Evolutionary conservation across 1,140 invertebrate genomes (phyloP), one percentile per base, ranked within the genome.

Genomic region (Pseudomyrmex dendroicus): DNA sequence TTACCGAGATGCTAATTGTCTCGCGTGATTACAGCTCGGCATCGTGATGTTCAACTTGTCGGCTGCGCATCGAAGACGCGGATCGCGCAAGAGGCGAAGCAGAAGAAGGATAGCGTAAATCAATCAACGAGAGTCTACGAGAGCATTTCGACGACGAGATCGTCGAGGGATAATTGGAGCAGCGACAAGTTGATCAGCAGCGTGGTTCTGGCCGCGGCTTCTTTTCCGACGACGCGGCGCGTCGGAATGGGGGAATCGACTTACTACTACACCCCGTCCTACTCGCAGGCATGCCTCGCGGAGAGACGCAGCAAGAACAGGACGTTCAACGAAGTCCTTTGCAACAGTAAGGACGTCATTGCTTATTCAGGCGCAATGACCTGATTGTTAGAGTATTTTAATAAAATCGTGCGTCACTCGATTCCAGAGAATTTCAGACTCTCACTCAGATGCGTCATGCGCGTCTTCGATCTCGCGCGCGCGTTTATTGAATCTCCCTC

Each of bases 141-240:
- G 10, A 82, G 10, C 89, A 84, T 87, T 83, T 84, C 68, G 64
- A 88, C 52, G 61, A 84, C 56, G 74, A 73, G 48, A 20, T 70
- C 57, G 57, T 35, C 35, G 35, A 35, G 73, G 82, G 80, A 89
- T 90, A 90, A 90, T 90, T 89, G 85, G 88, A 89, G 86, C 73
- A 88, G 64, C 88, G 86, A 89, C 82, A 84, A 90, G 86, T 89
- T 89, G 89, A 89, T 89, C 80, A 89, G 83, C 86, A 25, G 64
- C 13, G 59, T 25, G 61, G 35, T 0, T 35, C 68, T 72, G 73
- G 22, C 35, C 54, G 84, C 82, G 82, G 82, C 82, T 88, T 84
- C 82, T 88, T 88, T 85, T 72, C 76, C 64, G 48, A 9, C 48
- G 68, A 9, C 35, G 68, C 62, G 63, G 25, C 54, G 66, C 52